A percentile compares a stretch with the other conserved stretches of the same genome.
These are phyloP conservation scores for Drosophila meridionalis DNA, from an alignment of 2,888 invertebrate genomes.

Conservation along the genomic window DNA sequence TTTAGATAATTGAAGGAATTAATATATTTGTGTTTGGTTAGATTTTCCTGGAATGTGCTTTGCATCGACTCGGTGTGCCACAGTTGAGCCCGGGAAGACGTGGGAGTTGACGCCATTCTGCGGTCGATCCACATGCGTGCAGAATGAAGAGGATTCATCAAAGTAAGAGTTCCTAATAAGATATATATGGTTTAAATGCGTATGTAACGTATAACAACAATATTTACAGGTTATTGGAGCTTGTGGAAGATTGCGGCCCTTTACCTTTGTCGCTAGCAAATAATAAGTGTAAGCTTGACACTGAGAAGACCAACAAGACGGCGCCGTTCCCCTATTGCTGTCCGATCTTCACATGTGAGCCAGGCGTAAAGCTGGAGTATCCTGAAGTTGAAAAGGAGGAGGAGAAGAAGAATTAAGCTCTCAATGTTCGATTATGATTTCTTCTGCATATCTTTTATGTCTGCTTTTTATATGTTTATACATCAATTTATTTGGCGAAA, in stretches of 20 bases:
- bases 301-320: constrained; percentile 95
- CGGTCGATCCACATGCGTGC: constrained; percentile 94
- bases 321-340: constrained; percentile 95
- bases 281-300: constrained; percentile 94
- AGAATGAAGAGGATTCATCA: constrained; percentile 90
- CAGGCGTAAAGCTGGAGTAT: constrained; percentile 93
- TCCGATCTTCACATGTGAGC: constrained; percentile 93
- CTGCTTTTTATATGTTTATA: not conserved
- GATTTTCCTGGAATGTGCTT: constrained; percentile 97
- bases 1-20: not conserved
- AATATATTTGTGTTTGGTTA: constrained; percentile 27
- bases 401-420: constrained; percentile 67
- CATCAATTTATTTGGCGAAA: not conserved
- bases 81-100: constrained; percentile 92
- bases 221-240: constrained; percentile 88
- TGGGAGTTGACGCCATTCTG: constrained; percentile 96
- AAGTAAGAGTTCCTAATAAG: constrained; percentile 69
- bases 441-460: constrained; percentile 5
- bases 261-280: constrained; percentile 90
- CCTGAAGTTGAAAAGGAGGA: constrained; percentile 89
- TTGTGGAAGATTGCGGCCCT: constrained; percentile 96
- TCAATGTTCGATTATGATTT: not conserved
- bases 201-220: not conserved
- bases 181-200: no score
- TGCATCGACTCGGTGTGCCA: constrained; percentile 95